phyloP scores from a whole-genome alignment of 2,797 vertebrate species.

The Rhinophrynus dorsalis region DNA sequence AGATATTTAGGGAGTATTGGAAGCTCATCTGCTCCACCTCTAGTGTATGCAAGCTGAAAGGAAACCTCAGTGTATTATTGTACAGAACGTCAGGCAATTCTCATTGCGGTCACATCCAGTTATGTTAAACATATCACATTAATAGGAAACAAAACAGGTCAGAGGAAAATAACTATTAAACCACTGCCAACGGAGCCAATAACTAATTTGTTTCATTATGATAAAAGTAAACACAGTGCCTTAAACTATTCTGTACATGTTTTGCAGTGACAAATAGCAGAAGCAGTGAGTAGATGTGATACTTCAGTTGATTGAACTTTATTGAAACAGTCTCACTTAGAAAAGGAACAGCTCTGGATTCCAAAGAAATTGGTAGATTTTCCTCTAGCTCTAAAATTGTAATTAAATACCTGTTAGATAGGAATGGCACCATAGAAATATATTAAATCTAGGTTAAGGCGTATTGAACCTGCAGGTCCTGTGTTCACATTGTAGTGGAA shows the following conservation, averaged over 20 bases:
- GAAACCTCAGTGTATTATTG: constrained; percentile 34
- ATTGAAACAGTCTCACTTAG: too few species aligned
- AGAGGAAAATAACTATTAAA: constrained; percentile 24
- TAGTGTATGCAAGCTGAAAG: constrained; percentile 35
- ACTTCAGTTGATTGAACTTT: too few species aligned
- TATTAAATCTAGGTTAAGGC: too few species aligned
- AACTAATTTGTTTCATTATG: constrained; percentile 38
- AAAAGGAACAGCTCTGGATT: too few species aligned
- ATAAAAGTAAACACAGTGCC: constrained; percentile 13
- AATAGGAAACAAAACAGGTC: constrained; percentile 30
- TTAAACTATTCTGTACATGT: not conserved
- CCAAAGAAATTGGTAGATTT: too few species aligned
- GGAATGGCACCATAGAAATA: too few species aligned
- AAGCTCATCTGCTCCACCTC: constrained; percentile 1
- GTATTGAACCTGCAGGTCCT: too few species aligned
- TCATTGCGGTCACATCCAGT: constrained; percentile 37
- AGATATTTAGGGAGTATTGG: constrained; percentile 8
- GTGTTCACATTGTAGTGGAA: too few species aligned
- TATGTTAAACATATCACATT: constrained; percentile 43
- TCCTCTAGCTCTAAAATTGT: too few species aligned
- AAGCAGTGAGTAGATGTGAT: constrained; percentile 5
- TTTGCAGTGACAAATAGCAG: not conserved
- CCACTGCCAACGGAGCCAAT: constrained; percentile 28
- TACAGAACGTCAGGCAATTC: constrained; percentile 20
- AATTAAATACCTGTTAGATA: too few species aligned